Percentiles rank a stretch among this genome's conserved stretches.
phyloP scores from a whole-genome alignment of 2,797 vertebrate genomes.

The Echeneis naucrates region DNA sequence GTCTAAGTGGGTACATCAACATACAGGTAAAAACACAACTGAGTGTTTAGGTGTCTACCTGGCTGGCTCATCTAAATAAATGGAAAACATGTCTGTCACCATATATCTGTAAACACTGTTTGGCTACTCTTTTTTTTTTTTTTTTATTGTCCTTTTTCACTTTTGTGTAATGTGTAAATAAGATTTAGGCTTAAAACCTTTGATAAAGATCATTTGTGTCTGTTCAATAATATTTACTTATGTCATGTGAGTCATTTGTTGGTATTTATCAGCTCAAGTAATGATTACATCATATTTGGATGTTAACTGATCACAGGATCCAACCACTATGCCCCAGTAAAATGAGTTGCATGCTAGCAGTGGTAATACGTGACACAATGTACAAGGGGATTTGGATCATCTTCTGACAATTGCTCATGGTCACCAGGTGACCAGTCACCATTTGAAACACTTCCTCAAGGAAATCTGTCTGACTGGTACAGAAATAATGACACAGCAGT shows the following conservation, averaged over 20 bases:
- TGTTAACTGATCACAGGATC: neutral
- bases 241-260: neutral
- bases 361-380: slow-evolving; percentile 42
- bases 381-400: neutral
- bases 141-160: slow-evolving; percentile 39
- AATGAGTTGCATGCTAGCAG: slow-evolving; percentile 51
- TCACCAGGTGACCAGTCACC: slow-evolving; percentile 8
- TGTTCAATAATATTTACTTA: neutral
- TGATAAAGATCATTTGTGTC: neutral
- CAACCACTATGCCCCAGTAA: slow-evolving; percentile 16
- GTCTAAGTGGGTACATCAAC: neutral
- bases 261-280: neutral
- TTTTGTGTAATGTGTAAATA: slow-evolving; percentile 54
- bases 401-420: slow-evolving; percentile 2
- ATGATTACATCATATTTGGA: neutral
- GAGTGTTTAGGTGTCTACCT: neutral
- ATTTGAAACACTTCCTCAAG: slow-evolving; percentile 51
- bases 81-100: neutral
- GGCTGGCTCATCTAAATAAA: slow-evolving; percentile 1
- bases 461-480: slow-evolving; percentile 29
- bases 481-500: neutral
- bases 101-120: slow-evolving; percentile 14
- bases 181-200: slow-evolving; percentile 38
- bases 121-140: slow-evolving; percentile 37
- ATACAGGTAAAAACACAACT: neutral